Base-by-base conservation (phyloP, 2,888 invertebrate genomes). In the Mystacides longicornis region DNA sequence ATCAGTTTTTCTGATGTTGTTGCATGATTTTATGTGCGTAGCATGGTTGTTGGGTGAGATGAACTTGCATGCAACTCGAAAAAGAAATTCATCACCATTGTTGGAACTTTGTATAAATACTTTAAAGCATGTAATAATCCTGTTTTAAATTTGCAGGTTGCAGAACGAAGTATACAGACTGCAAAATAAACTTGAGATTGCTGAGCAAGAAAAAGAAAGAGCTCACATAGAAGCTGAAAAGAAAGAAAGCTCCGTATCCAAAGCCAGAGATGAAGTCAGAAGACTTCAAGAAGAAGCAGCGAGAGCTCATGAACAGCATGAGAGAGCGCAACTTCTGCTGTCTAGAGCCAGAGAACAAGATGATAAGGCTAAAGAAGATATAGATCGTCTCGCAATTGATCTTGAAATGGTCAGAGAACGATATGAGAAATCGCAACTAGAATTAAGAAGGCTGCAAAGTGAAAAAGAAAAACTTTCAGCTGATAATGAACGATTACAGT, bases 141-240 rank as follows among this genome's bases (percentile, higher is more conserved):
- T n/a, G n/a, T n/a, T n/a, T n/a, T n/a, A n/a, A n/a, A n/a, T 65
- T 74, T 72, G 51, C 74, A 90, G 93, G 67, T 86, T 89, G 19
- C 93, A 94, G 71, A 90, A 88, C 64, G 94, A 94, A 72, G 83
- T 91, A 57, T 93, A 91, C 70, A 82, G 93, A 60, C 75, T 93
- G 59, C 93, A 93, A 70, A 90, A 89, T 64, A 89, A 91, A 69
- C 81, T 93, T 71, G 93, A 94, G 61, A 85, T 89, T 19, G 80
- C 89, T 51, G 90, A 93, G 72, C 89, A 89, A 1, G 94, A 94
- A 67, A 87, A 91, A 67, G 92, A 93, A 62, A 81, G 93, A 18
- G 71, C 92, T 21, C 89, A 91, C 66, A 76, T 92, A 60, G 93
- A 93, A 71, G 80, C 89, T 14, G 93, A 93, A 66, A 92, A 93